Base-by-base conservation (phyloP, 2,888 invertebrate species). In the Aphidius colemani region DNA sequence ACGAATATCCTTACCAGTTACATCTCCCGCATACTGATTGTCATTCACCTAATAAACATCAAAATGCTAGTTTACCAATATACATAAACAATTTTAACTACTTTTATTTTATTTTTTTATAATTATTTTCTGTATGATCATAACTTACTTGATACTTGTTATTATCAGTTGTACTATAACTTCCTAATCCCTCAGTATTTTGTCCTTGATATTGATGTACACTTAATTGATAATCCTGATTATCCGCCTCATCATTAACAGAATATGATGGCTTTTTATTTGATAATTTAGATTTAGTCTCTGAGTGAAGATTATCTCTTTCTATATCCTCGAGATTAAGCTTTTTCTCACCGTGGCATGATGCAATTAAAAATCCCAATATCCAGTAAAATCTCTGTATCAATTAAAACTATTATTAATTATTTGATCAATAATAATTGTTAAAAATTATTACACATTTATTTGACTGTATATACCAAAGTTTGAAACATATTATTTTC, bases 241-340 rank as follows among this genome's bases (percentile, higher is more conserved):
- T 66, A 49, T 71, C 41, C 43, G 44, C 65, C 51, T 75, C 74
- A 48, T 72, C 66, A 39, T 77, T 75, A 4, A 66, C 65, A 13
- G 65, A 55, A 65, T 77, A 77, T 48, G 75, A 71, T 2, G 67
- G 61, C 40, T 73, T 75, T n/a, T 73, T 71, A 2, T 62, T 9
- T 4, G 61, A 41, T 9, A 67, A 44, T 48, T 73, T 74, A 74
- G 63, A 79, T 70, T 84, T 83, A 68, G 84, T 84, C 78, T 89
- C 89, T 70, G 85, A 86, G 59, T 86, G 86, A 60, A 89, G 79
- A 74, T 89, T 90, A 73, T 91, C 91, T 45, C 87, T 85, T 76
- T 92, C 91, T 68, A 92, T 90, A 79, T 92, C 92, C 78, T 91
- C 90, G 56, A 92, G 83, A 70, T 89, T 87, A 64, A 90, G 85